A percentile compares a stretch with the other conserved stretches of the same genome.
Conservation (phyloP, 2,113 vertebrate species). For the Penelope pileata region DNA sequence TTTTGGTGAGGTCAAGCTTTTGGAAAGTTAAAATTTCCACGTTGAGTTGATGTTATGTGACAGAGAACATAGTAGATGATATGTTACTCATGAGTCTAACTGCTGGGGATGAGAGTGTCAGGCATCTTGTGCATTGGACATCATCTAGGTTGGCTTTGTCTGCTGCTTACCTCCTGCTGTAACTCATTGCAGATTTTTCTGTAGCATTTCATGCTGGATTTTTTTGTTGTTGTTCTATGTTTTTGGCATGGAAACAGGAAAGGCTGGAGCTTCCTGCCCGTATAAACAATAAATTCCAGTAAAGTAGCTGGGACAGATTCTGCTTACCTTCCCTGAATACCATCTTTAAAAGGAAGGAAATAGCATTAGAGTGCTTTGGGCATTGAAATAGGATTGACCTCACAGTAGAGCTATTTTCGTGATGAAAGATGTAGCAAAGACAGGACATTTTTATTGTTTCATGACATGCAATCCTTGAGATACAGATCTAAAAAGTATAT, state of each 20-base stretch:
- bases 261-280: slow-evolving; percentile 68
- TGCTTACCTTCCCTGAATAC: slow-evolving; percentile 42
- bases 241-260: slow-evolving; percentile 72
- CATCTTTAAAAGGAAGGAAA: slow-evolving; percentile 63
- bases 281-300: slow-evolving; percentile 43
- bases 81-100: background rate
- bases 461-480: background rate
- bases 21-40: background rate
- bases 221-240: background rate
- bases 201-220: background rate
- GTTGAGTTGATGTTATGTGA: background rate
- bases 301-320: slow-evolving; percentile 25
- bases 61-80: rapidly evolving
- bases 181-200: background rate
- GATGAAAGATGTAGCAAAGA: background rate
- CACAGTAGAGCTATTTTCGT: background rate
- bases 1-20: background rate
- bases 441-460: background rate
- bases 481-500: background rate
- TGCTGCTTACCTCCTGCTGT: background rate
- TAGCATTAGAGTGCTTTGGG: background rate
- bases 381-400: background rate
- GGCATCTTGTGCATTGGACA: background rate
- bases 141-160: background rate
- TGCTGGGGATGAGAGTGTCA: background rate